A percentile compares a stretch with the other conserved stretches of the same genome.
phyloP scores from a whole-genome alignment of 2,888 invertebrate genomes.

The Torymus aiolomorphi region DNA sequence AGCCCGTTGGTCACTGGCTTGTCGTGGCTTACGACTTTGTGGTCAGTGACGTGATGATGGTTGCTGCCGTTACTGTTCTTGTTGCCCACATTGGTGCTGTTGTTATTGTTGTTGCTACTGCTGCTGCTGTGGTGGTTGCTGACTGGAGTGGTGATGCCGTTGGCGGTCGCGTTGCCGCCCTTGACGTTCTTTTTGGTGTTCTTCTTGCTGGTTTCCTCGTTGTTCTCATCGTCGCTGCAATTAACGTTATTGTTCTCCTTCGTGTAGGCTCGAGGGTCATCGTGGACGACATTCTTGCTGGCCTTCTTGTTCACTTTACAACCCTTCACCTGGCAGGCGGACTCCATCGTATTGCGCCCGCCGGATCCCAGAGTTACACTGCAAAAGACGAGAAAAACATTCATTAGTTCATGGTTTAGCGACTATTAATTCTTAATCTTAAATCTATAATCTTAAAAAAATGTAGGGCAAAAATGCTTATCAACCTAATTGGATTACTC shows the following conservation, averaged over 20 bases:
- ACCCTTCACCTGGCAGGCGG: slow-evolving; percentile 69
- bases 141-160: slow-evolving; percentile 7
- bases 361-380: slow-evolving; percentile 78
- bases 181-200: slow-evolving; percentile 29
- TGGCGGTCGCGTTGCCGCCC: slow-evolving; percentile 5
- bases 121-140: neutral
- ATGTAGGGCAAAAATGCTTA: no score
- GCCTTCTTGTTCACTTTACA: slow-evolving; percentile 53
- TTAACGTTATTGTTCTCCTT: slow-evolving; percentile 48
- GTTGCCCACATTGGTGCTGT: neutral
- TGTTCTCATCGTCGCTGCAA: slow-evolving; percentile 47
- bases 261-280: slow-evolving; percentile 30
- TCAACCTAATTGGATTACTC: no score
- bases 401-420: no score
- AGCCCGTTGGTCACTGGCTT: neutral
- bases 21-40: slow-evolving; percentile 22
- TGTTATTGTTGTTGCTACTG: slow-evolving; percentile 1
- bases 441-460: no score
- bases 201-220: slow-evolving; percentile 24
- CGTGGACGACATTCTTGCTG: slow-evolving; percentile 34
- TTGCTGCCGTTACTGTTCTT: neutral
- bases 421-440: no score
- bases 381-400: slow-evolving; percentile 66
- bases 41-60: slow-evolving; percentile 5
- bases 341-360: slow-evolving; percentile 76